Percentiles rank a stretch among this genome's conserved stretches.
These are phyloP conservation scores for Piaya cayana DNA, from an alignment of 2,113 vertebrate genomes.

Conservation along the genomic window DNA sequence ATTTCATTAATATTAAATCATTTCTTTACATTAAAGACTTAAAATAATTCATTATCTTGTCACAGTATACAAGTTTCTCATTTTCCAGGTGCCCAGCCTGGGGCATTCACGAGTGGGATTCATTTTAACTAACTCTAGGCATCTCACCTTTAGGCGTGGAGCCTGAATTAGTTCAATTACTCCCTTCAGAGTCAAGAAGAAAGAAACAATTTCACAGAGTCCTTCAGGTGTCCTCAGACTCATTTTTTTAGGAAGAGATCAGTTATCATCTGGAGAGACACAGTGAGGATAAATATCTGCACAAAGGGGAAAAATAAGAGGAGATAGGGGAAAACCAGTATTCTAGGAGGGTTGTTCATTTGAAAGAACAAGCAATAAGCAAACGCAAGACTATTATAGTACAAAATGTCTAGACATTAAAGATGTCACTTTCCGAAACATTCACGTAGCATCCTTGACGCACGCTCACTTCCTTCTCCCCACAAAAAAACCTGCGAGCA, in stretches of 20 bases:
- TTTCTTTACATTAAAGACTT: neutral
- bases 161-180: neutral
- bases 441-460: neutral
- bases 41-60: neutral
- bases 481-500: neutral
- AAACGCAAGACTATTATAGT: neutral
- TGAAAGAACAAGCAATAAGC: neutral
- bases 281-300: neutral
- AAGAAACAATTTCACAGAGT: neutral
- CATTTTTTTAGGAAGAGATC: neutral
- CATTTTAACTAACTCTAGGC: neutral
- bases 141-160: neutral
- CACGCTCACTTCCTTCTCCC: neutral
- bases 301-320: neutral
- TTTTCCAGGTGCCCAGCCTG: neutral
- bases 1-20: neutral
- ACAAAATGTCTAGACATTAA: neutral
- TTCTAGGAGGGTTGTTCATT: neutral
- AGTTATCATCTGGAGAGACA: neutral
- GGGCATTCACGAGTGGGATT: neutral
- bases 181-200: neutral
- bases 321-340: neutral
- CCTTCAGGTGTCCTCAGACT: neutral
- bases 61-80: neutral
- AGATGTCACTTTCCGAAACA: neutral